Evolutionary conservation across 2,113 vertebrate species (phyloP).

Genomic region (Dasyurus viverrinus): DNA sequence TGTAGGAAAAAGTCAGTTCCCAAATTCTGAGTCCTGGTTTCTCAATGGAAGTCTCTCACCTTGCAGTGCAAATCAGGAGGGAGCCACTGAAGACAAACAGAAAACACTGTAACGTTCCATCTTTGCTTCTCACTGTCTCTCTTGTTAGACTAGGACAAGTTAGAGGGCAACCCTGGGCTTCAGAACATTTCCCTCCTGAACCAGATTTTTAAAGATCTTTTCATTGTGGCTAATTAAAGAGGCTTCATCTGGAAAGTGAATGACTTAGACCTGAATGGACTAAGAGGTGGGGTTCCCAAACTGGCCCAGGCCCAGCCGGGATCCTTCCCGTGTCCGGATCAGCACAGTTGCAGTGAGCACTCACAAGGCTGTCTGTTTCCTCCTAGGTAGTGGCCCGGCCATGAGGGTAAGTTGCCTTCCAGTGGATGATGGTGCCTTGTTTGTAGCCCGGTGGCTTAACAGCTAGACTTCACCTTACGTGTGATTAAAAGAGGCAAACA

Average conservation of each 20-base stretch:
- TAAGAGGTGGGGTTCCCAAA: not conserved
- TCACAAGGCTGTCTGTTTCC: constrained; percentile 1
- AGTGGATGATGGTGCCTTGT: not conserved
- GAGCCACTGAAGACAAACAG: not conserved
- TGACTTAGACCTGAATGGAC: not conserved
- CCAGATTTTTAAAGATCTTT: not conserved
- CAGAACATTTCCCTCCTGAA: not conserved
- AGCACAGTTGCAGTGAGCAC: constrained; percentile 14
- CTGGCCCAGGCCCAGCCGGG: not conserved
- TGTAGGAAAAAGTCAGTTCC: constrained; percentile 52
- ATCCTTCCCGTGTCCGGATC: not conserved
- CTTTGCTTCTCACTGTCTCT: not conserved
- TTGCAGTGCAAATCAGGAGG: not conserved
- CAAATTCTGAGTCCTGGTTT: constrained; percentile 27
- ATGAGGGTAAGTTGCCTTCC: not conserved
- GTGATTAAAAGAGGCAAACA: not conserved
- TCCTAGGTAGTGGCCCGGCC: constrained; percentile 28
- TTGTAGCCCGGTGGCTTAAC: not conserved
- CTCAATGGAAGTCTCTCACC: constrained; percentile 21
- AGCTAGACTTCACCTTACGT: not conserved
- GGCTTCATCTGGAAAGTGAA: not conserved
- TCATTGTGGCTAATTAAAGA: not conserved
- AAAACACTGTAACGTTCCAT: not conserved
- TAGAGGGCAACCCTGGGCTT: not conserved
- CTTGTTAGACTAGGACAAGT: not conserved